Conservation (phyloP, 2,888 invertebrate genomes). For the Meloe dianella region DNA sequence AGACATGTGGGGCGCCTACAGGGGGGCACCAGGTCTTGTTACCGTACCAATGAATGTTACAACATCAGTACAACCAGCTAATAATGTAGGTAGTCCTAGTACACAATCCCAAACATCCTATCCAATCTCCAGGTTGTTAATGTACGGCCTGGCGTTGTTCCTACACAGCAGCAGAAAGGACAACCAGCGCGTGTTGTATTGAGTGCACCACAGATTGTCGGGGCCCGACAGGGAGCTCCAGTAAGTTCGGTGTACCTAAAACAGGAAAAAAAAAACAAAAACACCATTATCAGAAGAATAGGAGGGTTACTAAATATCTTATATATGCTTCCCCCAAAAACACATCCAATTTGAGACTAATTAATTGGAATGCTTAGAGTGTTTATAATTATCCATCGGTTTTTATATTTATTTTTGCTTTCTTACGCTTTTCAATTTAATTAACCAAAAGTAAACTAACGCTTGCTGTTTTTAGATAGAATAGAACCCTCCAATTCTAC, state of each 20-base stretch:
- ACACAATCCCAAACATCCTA: slow-evolving; percentile 58
- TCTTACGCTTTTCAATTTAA: background rate
- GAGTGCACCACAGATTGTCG: slow-evolving; percentile 81
- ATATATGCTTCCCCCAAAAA: background rate
- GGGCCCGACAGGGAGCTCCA: slow-evolving; percentile 80
- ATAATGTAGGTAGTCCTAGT: slow-evolving; percentile 59
- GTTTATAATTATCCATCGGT: too few relatives aligned
- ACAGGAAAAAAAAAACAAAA: slow-evolving; percentile 24
- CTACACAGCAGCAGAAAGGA: slow-evolving; percentile 75
- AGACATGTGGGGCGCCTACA: slow-evolving; percentile 56
- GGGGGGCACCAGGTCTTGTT: slow-evolving; percentile 64
- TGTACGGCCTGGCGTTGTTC: slow-evolving; percentile 75
- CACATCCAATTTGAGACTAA: background rate
- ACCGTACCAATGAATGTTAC: slow-evolving; percentile 70
- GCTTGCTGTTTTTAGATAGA: background rate
- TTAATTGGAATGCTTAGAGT: too few relatives aligned
- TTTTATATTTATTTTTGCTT: too few relatives aligned
- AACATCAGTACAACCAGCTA: slow-evolving; percentile 63
- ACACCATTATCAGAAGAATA: slow-evolving; percentile 37
- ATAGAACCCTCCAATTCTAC: slow-evolving; percentile 36
- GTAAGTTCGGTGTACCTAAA: slow-evolving; percentile 64
- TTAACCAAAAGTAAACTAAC: slow-evolving; percentile 14
- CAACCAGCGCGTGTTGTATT: slow-evolving; percentile 84
- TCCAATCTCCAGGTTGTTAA: slow-evolving; percentile 84
- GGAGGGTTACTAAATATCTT: slow-evolving; percentile 39